A percentile compares a stretch with the other conserved stretches of the same genome.
phyloP scores from a whole-genome alignment of 2,797 vertebrate genomes.

The Hephaestus fuliginosus region DNA sequence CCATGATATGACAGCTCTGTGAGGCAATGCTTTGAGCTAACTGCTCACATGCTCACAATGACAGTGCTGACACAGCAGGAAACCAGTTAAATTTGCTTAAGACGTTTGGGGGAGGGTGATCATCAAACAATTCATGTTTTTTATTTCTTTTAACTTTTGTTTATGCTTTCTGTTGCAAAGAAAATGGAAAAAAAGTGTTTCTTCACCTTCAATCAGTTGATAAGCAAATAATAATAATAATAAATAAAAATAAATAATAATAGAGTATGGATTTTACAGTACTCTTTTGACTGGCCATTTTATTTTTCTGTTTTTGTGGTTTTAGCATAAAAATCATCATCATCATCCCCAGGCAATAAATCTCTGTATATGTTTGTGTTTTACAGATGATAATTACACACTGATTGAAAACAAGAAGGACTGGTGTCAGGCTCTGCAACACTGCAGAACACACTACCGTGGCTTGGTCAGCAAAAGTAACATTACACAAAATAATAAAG shows the following conservation, averaged over 20 bases:
- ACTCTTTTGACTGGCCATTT: neutral
- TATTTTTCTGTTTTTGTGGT: neutral
- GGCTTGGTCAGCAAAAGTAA: slow-evolving; percentile 63
- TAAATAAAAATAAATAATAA: too few species aligned
- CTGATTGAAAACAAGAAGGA: fast-evolving
- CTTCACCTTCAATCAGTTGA: too few species aligned
- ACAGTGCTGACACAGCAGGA: too few species aligned
- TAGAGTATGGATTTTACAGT: too few species aligned
- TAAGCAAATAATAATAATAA: too few species aligned
- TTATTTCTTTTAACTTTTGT: neutral
- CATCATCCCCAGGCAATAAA: too few species aligned
- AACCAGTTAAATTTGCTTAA: too few species aligned
- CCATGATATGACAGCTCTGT: too few species aligned
- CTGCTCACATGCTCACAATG: neutral
- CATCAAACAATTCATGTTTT: neutral
- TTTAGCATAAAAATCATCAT: neutral
- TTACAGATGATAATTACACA: neutral
- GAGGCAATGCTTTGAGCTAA: neutral
- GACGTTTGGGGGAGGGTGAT: too few species aligned
- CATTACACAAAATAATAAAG: fast-evolving
- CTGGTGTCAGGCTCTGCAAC: slow-evolving; percentile 71
- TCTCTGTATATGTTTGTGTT: neutral
- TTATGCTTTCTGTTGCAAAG: too few species aligned
- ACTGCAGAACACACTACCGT: slow-evolving; percentile 49
- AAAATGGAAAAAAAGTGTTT: too few species aligned